Conservation (phyloP, 2,797 vertebrate genomes). For the Peromyscus aztecus region DNA sequence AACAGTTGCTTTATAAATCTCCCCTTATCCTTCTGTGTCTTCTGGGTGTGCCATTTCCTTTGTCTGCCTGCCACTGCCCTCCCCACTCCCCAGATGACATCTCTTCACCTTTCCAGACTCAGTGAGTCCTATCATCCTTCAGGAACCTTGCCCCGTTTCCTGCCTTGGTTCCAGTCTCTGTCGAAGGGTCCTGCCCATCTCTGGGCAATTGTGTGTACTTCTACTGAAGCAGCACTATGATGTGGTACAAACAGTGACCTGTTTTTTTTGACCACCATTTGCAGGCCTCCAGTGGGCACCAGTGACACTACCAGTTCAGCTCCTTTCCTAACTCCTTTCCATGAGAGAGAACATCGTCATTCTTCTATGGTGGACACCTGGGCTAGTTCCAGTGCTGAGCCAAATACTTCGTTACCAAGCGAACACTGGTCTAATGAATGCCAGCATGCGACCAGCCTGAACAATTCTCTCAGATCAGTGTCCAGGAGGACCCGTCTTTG, state of each 20-base stretch:
- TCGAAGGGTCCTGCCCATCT: not conserved
- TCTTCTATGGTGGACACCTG: not conserved
- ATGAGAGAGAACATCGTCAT: not conserved
- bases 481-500: not conserved
- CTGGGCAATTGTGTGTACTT: not conserved
- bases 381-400: not conserved
- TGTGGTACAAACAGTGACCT: not conserved
- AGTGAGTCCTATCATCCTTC: not conserved
- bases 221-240: not conserved
- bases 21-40: not conserved
- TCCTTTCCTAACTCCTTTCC: not conserved
- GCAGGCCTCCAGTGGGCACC: not conserved
- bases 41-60: not conserved
- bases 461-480: not conserved
- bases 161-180: not conserved
- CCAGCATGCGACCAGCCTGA: not conserved
- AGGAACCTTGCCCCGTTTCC: not conserved
- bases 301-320: not conserved
- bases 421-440: not conserved
- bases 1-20: not conserved
- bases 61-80: not conserved
- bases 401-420: not conserved
- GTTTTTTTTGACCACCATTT: not conserved
- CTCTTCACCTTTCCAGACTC: not conserved
- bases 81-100: not conserved